phyloP scores from a whole-genome alignment of 1,140 invertebrate species.

The Rhizoglyphus robini region DNA sequence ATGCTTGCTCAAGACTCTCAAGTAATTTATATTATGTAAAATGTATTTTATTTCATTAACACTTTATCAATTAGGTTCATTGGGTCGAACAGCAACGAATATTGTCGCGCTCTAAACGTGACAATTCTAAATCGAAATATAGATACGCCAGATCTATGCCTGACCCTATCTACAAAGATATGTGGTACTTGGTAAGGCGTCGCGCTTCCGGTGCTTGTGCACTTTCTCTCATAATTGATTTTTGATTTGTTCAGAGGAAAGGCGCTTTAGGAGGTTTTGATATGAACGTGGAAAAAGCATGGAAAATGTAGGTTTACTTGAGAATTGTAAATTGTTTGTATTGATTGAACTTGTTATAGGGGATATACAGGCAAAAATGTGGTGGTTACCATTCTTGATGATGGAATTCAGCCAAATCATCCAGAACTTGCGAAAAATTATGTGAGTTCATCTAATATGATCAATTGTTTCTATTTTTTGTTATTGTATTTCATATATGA shows the following conservation, averaged over 20 bases:
- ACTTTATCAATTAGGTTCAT: constrained; percentile 30
- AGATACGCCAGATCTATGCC: constrained; percentile 3
- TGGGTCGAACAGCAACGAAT: constrained; percentile 38
- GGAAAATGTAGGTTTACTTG: constrained; percentile 30
- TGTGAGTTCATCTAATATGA: constrained; percentile 42
- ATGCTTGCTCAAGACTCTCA: constrained; percentile 43
- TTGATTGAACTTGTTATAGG: constrained; percentile 3
- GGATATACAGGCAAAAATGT: constrained; percentile 39
- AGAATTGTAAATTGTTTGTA: background rate
- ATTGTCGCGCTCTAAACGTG: constrained; percentile 33
- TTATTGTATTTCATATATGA: constrained; percentile 25
- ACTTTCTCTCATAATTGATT: background rate
- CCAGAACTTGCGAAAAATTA: constrained; percentile 33
- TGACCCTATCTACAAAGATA: constrained; percentile 28
- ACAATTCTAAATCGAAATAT: constrained; percentile 20
- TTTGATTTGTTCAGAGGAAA: constrained; percentile 2
- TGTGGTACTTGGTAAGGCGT: constrained; percentile 52
- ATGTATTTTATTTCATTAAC: background rate
- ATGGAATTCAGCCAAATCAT: constrained; percentile 37
- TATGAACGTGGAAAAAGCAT: constrained; percentile 39
- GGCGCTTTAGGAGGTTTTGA: constrained; percentile 29
- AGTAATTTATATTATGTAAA: constrained; percentile 23
- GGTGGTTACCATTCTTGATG: constrained; percentile 41
- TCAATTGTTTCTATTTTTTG: background rate
- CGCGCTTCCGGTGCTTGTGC: background rate